Evolutionary conservation across 2,113 vertebrate species (phyloP).

Genomic region (Australoheros scitulus): DNA sequence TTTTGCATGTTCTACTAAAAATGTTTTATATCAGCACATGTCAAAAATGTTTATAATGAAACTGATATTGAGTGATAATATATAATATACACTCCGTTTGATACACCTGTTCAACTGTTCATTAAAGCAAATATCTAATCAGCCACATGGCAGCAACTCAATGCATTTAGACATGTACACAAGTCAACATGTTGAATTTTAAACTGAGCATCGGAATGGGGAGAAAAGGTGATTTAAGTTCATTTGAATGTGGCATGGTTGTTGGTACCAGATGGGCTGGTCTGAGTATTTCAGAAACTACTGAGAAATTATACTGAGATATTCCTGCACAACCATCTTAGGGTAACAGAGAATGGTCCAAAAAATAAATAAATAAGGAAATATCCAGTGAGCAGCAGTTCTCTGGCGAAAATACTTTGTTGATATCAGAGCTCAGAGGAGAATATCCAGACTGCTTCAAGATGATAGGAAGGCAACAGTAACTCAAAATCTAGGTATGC

Average conservation of each 20-base stretch:
- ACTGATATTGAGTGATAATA: neutral
- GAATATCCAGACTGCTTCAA: neutral
- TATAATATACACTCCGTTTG: neutral
- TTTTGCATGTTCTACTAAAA: neutral
- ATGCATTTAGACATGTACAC: neutral
- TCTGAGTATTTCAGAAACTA: neutral
- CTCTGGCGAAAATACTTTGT: neutral
- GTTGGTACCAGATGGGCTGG: neutral
- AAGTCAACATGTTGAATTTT: neutral
- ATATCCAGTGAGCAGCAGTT: neutral
- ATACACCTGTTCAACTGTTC: neutral
- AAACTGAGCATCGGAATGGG: neutral
- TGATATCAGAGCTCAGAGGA: neutral
- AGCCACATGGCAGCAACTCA: neutral
- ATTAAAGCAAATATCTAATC: neutral
- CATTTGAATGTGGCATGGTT: too few species aligned
- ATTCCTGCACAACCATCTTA: neutral
- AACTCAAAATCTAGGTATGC: neutral
- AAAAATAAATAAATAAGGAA: neutral
- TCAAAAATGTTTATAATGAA: neutral
- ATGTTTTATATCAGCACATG: neutral
- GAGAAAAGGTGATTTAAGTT: too few species aligned
- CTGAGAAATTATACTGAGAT: neutral
- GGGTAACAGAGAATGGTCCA: neutral
- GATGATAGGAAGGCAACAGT: neutral